Conservation (phyloP, 2,888 invertebrate species). For the Protonemura montana region DNA sequence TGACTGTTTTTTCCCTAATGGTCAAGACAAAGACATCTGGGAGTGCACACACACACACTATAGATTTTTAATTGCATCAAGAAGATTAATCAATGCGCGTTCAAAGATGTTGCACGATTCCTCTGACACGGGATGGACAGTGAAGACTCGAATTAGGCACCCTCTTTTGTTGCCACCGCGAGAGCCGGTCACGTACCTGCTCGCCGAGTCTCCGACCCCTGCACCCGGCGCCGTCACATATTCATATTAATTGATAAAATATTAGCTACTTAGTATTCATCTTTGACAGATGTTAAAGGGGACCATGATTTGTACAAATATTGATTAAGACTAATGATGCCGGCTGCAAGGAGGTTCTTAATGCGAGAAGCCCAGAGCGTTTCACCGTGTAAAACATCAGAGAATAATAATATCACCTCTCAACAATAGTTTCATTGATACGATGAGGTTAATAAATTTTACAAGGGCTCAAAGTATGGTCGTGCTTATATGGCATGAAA, state of each 20-base stretch:
- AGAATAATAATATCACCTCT: slow-evolving; percentile 21
- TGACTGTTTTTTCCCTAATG: not conserved
- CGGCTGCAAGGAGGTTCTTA: not conserved
- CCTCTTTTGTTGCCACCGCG: not conserved
- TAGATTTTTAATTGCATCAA: slow-evolving; percentile 27
- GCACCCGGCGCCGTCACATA: not conserved
- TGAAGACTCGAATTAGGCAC: not conserved
- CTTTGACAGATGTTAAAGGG: slow-evolving; percentile 28
- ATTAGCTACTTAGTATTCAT: slow-evolving; percentile 30
- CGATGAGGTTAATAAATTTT: slow-evolving; percentile 37
- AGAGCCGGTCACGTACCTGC: not conserved
- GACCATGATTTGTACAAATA: slow-evolving; percentile 42
- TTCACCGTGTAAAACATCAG: not conserved
- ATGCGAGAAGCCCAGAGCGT: not conserved
- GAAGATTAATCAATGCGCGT: slow-evolving; percentile 35
- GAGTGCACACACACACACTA: not conserved
- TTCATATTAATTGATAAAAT: slow-evolving; percentile 30
- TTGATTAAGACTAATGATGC: slow-evolving; percentile 36
- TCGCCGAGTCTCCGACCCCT: not conserved
- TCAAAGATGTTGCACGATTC: slow-evolving; percentile 32
- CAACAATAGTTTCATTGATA: slow-evolving; percentile 39
- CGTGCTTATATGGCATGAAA: slow-evolving; percentile 34
- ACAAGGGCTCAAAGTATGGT: slow-evolving; percentile 27
- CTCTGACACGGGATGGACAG: not conserved
- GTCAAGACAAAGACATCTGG: slow-evolving; percentile 37